Percentiles rank a stretch among this genome's conserved stretches.
phyloP scores from a whole-genome alignment of 2,113 vertebrate genomes.

The Tringa solitaria region DNA sequence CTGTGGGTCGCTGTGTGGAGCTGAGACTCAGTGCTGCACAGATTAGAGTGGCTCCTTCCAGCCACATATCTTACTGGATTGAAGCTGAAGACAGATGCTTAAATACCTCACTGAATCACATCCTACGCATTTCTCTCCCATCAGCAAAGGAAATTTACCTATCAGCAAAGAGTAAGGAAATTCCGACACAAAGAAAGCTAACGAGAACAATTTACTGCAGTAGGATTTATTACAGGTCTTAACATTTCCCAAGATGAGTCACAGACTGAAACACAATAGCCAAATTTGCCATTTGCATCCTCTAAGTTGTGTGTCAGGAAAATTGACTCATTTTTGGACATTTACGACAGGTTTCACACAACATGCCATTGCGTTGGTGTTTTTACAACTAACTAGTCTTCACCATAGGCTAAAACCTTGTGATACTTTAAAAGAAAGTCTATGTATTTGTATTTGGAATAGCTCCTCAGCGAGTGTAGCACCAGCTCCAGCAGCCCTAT shows the following conservation, averaged over 20 bases:
- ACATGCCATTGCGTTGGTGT: background rate
- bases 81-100: background rate
- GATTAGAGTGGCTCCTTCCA: background rate
- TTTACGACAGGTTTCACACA: background rate
- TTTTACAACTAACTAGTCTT: background rate
- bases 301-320: background rate
- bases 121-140: background rate
- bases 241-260: background rate
- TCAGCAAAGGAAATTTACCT: background rate
- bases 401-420: background rate
- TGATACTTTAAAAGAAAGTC: background rate
- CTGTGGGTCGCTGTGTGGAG: background rate
- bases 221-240: background rate
- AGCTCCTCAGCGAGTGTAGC: background rate
- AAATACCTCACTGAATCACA: background rate
- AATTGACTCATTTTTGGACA: background rate
- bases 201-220: background rate
- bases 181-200: background rate
- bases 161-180: background rate
- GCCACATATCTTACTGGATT: accelerated
- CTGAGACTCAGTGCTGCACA: background rate
- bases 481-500: background rate
- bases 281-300: background rate
- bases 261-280: background rate
- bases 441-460: background rate